Conservation (phyloP, 2,888 invertebrate genomes). For the Steinernema carpocapsae region DNA sequence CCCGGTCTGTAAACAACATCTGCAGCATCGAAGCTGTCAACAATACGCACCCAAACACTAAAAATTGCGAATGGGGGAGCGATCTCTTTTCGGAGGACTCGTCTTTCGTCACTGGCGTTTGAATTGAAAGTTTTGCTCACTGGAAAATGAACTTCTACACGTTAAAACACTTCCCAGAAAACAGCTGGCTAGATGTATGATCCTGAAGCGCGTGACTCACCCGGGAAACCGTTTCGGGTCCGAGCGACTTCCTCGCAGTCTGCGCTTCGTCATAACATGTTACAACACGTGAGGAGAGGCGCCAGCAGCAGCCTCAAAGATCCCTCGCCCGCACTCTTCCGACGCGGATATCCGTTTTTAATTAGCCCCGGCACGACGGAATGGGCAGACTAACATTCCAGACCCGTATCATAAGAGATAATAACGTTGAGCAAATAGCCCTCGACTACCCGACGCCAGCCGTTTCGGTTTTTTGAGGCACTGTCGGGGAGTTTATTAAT, state of each 20-base stretch:
- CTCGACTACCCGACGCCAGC: background rate
- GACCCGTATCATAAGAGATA: background rate
- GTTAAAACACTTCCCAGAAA: slow-evolving; percentile 22
- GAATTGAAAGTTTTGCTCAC: background rate
- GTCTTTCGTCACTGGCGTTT: background rate
- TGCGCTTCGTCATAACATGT: background rate
- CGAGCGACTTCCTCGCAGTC: background rate
- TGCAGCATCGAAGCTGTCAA: no score
- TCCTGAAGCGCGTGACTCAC: background rate
- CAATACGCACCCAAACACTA: no score
- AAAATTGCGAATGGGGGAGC: background rate
- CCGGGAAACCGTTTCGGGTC: background rate
- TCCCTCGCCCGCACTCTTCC: background rate
- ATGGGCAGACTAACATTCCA: background rate
- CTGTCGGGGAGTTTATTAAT: no score
- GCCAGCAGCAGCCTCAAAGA: background rate
- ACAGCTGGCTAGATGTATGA: background rate
- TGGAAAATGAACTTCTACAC: background rate
- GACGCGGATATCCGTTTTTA: background rate
- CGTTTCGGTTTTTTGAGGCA: background rate
- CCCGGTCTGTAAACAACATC: background rate
- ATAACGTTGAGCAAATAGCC: background rate
- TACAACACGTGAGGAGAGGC: background rate
- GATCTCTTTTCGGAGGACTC: background rate
- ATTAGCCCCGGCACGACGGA: background rate